These are phyloP conservation scores for Creontiades dilutus DNA, from an alignment of 2,888 invertebrate genomes.

Conservation along the genomic window DNA sequence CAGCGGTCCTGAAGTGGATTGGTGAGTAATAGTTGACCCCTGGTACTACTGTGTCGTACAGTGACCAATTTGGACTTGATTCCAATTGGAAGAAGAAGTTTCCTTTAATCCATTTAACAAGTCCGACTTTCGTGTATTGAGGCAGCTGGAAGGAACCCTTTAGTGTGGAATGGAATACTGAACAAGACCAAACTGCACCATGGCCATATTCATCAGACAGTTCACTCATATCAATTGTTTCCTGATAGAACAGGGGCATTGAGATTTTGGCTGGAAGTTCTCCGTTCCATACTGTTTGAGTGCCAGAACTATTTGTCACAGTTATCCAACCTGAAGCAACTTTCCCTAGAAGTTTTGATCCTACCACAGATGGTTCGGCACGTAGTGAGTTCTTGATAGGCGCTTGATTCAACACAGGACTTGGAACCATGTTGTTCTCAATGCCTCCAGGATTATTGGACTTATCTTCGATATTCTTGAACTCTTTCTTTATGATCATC, in stretches of 20 bases:
- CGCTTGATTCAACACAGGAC: background rate
- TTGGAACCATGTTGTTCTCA: background rate
- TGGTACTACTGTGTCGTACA: slow-evolving; percentile 73
- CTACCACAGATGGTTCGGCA: slow-evolving; percentile 4
- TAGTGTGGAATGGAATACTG: slow-evolving; percentile 74
- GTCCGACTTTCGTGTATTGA: slow-evolving; percentile 73
- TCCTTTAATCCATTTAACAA: slow-evolving; percentile 75
- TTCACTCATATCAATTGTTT: slow-evolving; percentile 67
- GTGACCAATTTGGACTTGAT: slow-evolving; percentile 71
- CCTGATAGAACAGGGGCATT: slow-evolving; percentile 74
- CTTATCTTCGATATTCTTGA: background rate
- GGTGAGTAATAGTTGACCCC: slow-evolving; percentile 74
- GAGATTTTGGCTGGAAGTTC: slow-evolving; percentile 73
- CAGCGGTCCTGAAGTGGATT: slow-evolving; percentile 71
- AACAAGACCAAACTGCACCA: slow-evolving; percentile 74
- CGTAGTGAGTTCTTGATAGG: background rate
- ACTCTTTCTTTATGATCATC: slow-evolving; percentile 25
- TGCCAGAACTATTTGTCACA: slow-evolving; percentile 66
- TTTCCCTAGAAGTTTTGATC: slow-evolving; percentile 69
- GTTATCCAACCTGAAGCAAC: slow-evolving; percentile 73
- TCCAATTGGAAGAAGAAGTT: slow-evolving; percentile 74
- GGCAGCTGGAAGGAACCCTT: slow-evolving; percentile 74
- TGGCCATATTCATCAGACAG: slow-evolving; percentile 72
- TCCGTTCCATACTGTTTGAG: slow-evolving; percentile 75
- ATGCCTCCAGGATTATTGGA: background rate